Evolutionary conservation across 1,140 invertebrate genomes (phyloP).

Genomic region (Drosophila seguyi): DNA sequence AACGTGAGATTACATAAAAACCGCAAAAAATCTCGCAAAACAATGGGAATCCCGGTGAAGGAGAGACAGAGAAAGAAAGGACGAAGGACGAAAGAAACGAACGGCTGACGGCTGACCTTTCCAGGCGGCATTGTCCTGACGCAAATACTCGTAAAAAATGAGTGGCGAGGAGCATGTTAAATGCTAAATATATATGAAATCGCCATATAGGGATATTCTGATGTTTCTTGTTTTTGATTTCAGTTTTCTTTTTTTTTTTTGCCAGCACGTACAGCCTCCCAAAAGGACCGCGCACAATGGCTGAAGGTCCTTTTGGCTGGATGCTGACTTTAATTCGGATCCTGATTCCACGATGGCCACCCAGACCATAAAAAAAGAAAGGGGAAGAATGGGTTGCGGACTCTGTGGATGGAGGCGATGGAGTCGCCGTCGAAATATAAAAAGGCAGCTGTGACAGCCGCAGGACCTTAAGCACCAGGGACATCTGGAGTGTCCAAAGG

Average conservation of each 20-base stretch:
- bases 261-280: slow-evolving; percentile 46
- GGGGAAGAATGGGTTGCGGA: slow-evolving; percentile 22
- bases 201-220: slow-evolving; percentile 54
- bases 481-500: slow-evolving; percentile 9
- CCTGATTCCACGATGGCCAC: slow-evolving; percentile 40
- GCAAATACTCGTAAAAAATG: slow-evolving; percentile 79
- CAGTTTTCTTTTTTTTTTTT: background rate
- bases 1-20: slow-evolving; percentile 81
- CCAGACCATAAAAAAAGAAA: slow-evolving; percentile 39
- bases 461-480: slow-evolving; percentile 11
- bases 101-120: slow-evolving; percentile 60
- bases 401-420: slow-evolving; percentile 11
- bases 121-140: slow-evolving; percentile 58
- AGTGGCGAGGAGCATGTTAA: slow-evolving; percentile 61
- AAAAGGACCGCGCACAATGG: slow-evolving; percentile 37
- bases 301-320: slow-evolving; percentile 30
- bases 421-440: slow-evolving; percentile 12
- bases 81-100: slow-evolving; percentile 6
- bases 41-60: slow-evolving; percentile 35
- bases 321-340: slow-evolving; percentile 21
- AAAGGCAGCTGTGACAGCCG: slow-evolving; percentile 52
- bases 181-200: slow-evolving; percentile 55
- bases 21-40: slow-evolving; percentile 71
- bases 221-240: slow-evolving; percentile 14
- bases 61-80: background rate